Base-by-base conservation (phyloP, 2,888 invertebrate species). In the Nezara viridula region DNA sequence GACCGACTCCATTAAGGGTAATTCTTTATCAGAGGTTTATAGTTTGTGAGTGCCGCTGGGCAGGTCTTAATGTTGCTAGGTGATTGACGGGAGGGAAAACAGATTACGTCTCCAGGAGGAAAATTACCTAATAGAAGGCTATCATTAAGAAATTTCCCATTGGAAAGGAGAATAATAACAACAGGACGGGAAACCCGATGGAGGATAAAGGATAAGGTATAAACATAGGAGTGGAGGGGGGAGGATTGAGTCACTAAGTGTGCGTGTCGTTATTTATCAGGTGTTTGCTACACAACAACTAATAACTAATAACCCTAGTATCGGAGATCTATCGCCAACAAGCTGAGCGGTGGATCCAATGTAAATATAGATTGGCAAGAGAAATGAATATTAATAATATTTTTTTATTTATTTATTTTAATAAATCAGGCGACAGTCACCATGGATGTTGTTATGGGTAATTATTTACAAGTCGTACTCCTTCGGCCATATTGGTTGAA, bases 251-350 rank as follows among this genome's bases (percentile, higher is more conserved):
- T 73, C 66, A 73, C 66, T 37, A 7, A 21, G 37, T 32, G 19
- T 10, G 3, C 24, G n/a, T 55, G 55, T 60, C 27, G 60, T 66
- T 66, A 19, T 32, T 73, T 73, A 73, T 73, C 66, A 73, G 32
- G 19, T 73, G 66, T 73, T 73, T 73, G 66, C 32, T 73, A 73
- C 66, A 73, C 66, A n/a, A n/a, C n/a, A n/a, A n/a, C n/a, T n/a
- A n/a, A n/a, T 44, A 32, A 37, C 66, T 73, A 73, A 73, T 73
- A 19, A 21, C 24, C 3, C 24, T 37, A 37, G 37, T 73, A 73
- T 2, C 32, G 19, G 19, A 21, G 7, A 60, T 14, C 9, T 19
- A 1, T 66, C 32, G 6, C 14, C 32, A 19, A 73, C 27, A 14
- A 19, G 19, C 44, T 44, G n/a, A n/a, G n/a, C n/a, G n/a, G n/a